phyloP scores from a whole-genome alignment of 2,113 vertebrate species.

The Brachypodius melanocephalos region DNA sequence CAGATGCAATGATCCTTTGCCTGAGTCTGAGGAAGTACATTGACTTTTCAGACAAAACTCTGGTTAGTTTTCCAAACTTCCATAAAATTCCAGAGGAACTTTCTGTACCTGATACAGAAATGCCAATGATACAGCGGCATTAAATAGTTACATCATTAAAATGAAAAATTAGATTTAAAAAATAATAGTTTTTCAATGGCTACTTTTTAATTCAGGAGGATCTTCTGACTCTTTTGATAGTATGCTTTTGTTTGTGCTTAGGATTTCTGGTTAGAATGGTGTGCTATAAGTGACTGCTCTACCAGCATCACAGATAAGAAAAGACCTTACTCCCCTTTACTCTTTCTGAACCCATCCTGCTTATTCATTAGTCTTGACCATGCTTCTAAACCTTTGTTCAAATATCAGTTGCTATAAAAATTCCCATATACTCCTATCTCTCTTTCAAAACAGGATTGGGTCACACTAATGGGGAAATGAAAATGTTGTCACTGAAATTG shows the following conservation, averaged over 20 bases:
- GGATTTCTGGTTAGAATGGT: neutral
- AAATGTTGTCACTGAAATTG: neutral
- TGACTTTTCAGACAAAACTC: neutral
- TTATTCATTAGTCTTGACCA: neutral
- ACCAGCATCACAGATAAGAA: neutral
- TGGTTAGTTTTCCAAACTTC: neutral
- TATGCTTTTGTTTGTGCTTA: neutral
- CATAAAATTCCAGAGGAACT: neutral
- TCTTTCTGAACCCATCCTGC: neutral
- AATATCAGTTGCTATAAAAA: neutral
- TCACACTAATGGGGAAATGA: neutral
- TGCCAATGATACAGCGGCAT: neutral
- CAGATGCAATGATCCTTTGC: neutral
- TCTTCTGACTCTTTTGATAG: neutral
- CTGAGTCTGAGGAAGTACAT: neutral
- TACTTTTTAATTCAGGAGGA: neutral
- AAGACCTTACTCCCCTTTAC: neutral
- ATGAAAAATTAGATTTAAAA: neutral
- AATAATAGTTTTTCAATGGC: neutral
- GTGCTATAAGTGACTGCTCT: neutral
- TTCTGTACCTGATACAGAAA: neutral
- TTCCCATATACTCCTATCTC: neutral
- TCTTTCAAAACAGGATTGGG: neutral
- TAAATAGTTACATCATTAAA: neutral
- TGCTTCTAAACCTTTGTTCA: neutral